Evolutionary conservation across 2,797 vertebrate genomes (phyloP).

Genomic region (Rhinella marina): DNA sequence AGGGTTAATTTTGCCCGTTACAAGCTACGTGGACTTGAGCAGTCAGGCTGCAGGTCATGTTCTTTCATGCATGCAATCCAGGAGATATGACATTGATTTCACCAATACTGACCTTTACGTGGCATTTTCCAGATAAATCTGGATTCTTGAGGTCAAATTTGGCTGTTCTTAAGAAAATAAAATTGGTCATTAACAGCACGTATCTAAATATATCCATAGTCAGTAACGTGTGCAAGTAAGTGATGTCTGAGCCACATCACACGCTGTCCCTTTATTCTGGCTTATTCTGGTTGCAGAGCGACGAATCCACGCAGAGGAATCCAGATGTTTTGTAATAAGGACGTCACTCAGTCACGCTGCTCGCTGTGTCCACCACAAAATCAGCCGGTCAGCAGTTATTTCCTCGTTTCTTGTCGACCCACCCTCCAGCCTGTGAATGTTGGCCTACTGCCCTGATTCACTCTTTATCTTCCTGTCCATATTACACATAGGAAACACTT

Average conservation of each 20-base stretch:
- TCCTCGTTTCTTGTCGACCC: conserved; percentile 11
- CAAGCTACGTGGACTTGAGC: background rate
- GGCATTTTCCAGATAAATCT: conserved; percentile 27
- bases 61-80: background rate
- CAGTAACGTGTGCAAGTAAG: conserved; percentile 5
- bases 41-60: background rate
- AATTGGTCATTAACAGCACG: background rate
- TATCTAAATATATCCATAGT: conserved; percentile 36
- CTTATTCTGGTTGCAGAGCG: conserved; percentile 41
- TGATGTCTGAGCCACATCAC: background rate
- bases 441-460: conserved; percentile 32
- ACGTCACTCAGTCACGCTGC: conserved; percentile 51
- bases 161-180: conserved; percentile 5
- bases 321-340: conserved; percentile 54
- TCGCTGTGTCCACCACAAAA: conserved; percentile 33
- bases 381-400: conserved; percentile 47
- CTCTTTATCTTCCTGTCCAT: background rate
- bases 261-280: conserved; percentile 26
- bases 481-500: conserved; percentile 10
- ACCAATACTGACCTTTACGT: conserved; percentile 11
- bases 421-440: conserved; percentile 31
- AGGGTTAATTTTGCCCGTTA: too few relatives aligned
- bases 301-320: conserved; percentile 3
- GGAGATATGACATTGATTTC: background rate
- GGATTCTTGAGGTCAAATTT: background rate